Base-by-base conservation (phyloP, 2,888 invertebrate genomes). In the Polymixis flavicincta region DNA sequence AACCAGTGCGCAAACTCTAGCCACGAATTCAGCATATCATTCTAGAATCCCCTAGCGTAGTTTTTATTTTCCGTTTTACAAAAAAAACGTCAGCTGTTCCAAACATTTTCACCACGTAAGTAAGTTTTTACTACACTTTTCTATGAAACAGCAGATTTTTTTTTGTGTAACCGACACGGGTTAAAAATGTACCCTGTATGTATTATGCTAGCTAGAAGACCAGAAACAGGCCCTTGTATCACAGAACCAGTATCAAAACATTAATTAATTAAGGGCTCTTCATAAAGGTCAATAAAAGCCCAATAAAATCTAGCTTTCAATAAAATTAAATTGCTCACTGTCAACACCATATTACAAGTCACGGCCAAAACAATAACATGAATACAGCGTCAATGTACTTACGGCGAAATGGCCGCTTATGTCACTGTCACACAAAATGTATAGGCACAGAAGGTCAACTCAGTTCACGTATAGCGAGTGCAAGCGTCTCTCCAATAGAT, bases 361-460 rank as follows among this genome's bases (percentile, higher is more conserved):
- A 84, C 22, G 85, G 81, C n/a, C 85, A 19, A 70, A 85, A 63
- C 60, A 85, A 84, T 84, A 57, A 69, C 48, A 14, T 52, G 17
- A 55, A 57, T 50, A n/a, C 17, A 67, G 37, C 59, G 76, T 80
- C 74, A 67, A 74, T 71, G 71, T 73, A 79, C 75, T 83, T 68
- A 71, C 48, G 65, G 71, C 74, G 78, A 83, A 85, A 83, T 80
- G 75, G 60, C n/a, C 59, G 59, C 68, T 79, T 82, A 79, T 72
- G 67, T 61, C 78, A 81, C 48, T 50, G 2, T 9, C 13, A 25
- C 1, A 59, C 11, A 1, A 0, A 59, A 42, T 8, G 17, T 4
- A 22, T 28, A 11, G 0, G 3, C 0, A 1, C 76, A 75, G 75
- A 59, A 75, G 76, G 50, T 13, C 14, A 2, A 1, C 1, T 64